Conservation (phyloP, 2,113 vertebrate species). For the Eublepharis macularius region DNA sequence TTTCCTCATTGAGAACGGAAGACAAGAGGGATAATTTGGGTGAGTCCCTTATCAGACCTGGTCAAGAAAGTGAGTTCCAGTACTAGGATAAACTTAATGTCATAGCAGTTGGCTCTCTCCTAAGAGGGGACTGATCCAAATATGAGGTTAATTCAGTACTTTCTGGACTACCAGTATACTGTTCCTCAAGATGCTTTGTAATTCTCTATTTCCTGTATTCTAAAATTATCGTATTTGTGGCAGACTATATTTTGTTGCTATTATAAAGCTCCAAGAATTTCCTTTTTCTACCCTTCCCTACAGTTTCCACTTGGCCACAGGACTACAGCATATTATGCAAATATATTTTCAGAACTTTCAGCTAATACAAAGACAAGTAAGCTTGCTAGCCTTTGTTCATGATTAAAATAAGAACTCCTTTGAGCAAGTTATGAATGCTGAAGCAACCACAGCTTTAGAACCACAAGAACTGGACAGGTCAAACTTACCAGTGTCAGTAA, state of each 20-base stretch:
- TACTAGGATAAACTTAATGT: neutral
- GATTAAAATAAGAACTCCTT: neutral
- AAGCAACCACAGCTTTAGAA: neutral
- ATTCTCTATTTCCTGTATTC: neutral
- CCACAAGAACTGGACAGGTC: slow-evolving; percentile 5
- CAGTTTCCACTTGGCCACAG: neutral
- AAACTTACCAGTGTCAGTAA: slow-evolving; percentile 85
- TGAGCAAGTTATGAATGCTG: neutral
- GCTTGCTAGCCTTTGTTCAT: neutral
- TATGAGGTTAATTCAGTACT: neutral
- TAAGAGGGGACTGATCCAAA: neutral
- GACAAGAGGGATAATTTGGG: neutral
- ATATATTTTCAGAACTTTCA: too few relatives aligned
- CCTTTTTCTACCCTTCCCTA: neutral
- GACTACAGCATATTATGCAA: neutral
- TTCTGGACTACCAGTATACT: neutral
- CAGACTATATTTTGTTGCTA: neutral
- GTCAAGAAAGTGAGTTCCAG: neutral
- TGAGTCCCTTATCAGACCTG: too few relatives aligned
- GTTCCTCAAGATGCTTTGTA: neutral
- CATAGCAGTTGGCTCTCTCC: neutral
- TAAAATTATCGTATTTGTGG: neutral
- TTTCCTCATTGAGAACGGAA: too few relatives aligned
- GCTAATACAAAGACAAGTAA: neutral
- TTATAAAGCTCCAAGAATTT: neutral